Evolutionary conservation across 2,113 vertebrate species (phyloP).

Genomic region (Dermatemys mawii): DNA sequence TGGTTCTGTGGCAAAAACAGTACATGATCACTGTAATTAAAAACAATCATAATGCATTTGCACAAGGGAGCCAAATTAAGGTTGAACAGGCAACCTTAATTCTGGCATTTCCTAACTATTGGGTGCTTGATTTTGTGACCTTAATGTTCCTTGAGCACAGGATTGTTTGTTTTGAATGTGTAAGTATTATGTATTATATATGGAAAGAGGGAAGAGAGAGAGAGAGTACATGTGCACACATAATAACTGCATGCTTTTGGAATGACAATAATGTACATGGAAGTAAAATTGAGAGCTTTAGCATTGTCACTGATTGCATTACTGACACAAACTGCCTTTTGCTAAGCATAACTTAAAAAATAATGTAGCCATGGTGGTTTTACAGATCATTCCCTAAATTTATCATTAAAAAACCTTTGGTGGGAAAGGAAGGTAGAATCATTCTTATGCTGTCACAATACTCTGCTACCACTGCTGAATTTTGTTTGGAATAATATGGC

Average conservation of each 20-base stretch:
- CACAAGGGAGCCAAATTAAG: neutral
- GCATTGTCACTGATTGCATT: neutral
- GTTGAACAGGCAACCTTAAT: neutral
- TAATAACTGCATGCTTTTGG: neutral
- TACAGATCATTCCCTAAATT: slow-evolving; percentile 38
- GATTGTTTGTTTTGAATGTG: slow-evolving; percentile 29
- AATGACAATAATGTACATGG: slow-evolving; percentile 32
- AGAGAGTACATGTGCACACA: neutral
- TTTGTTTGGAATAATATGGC: slow-evolving; percentile 88
- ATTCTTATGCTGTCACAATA: slow-evolving; percentile 81
- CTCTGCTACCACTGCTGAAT: slow-evolving; percentile 82
- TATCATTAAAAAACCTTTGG: slow-evolving; percentile 56
- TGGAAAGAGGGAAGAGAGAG: neutral
- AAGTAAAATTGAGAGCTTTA: slow-evolving; percentile 56
- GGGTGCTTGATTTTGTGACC: neutral
- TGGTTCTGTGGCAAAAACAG: neutral
- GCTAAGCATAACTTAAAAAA: slow-evolving; percentile 23
- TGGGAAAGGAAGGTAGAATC: slow-evolving; percentile 77
- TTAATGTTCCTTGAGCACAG: slow-evolving; percentile 33
- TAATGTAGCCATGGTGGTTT: slow-evolving; percentile 3
- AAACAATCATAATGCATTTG: neutral
- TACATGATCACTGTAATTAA: neutral
- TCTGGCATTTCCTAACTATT: neutral
- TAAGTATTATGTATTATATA: neutral
- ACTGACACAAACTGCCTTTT: slow-evolving; percentile 26